Evolutionary conservation across 2,797 vertebrate species (phyloP), one percentile per base, ranked within the genome.

Genomic region (Pseudotriccus pelzelni): DNA sequence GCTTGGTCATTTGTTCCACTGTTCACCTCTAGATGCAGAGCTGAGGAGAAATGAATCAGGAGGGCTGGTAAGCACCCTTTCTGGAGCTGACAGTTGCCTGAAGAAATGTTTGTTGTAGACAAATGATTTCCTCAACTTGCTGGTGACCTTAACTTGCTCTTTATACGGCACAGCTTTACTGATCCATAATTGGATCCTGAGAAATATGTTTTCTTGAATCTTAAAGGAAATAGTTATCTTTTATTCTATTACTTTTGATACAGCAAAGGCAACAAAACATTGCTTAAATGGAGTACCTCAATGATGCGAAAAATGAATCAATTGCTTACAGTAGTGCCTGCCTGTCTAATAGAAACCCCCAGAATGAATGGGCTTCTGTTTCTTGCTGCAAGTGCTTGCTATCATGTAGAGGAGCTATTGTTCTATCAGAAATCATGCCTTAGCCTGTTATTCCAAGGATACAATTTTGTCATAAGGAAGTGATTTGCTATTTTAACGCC

Each of bases 391-490:
- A 95, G 87, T 73, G 74, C 87, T 96, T 94, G 80, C 90, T 97
- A 93, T 97, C 95, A 93, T 95, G 96, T 92, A 97, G 97, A 97
- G 93, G 96, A 97, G 94, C 87, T 96, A 94, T 95, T 97, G 96
- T 93, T 96, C 89, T 97, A 92, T 96, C 87, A 97, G 92, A 97
- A 96, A 92, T 96, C 92, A 93, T 64, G 67, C 72, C 80, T 89
- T 96, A 95, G 77, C 53, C 91, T 93, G 87, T 97, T 98, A 97
- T 97, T 97, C 84, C 89, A 97, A 93, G 95, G 85, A 97, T 91
- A 95, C 62, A 94, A 89, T 95, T 96, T 97, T 97, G 94, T 96
- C 89, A 87, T 95, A 90, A 97, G 96, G 76, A 98, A 97, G 66
- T 84, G 52, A 96, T 97, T 97, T 97, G 82, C 96, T 97, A 97